Evolutionary conservation across 2,888 invertebrate genomes (phyloP).

Genomic region (Diplolepis rosae): DNA sequence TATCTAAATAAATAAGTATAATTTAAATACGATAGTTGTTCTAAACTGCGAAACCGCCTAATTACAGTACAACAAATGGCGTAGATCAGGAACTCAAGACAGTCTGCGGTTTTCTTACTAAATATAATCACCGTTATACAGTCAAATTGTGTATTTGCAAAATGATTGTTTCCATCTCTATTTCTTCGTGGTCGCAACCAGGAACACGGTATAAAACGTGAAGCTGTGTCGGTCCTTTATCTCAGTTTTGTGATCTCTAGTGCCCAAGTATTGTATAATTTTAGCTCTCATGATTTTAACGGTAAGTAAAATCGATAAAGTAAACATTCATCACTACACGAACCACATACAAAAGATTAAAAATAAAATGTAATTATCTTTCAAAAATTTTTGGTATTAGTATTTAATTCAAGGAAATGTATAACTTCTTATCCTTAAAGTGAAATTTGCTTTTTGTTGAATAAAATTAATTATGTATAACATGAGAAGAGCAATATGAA

Average conservation of each 20-base stretch:
- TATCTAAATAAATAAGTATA: too few relatives aligned
- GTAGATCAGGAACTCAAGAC: constrained; percentile 48
- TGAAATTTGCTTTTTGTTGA: too few relatives aligned
- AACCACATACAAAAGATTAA: not conserved
- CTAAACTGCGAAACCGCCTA: not conserved
- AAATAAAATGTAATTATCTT: not conserved
- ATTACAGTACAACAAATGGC: not conserved
- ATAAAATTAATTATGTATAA: too few relatives aligned
- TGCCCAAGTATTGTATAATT: constrained; percentile 22
- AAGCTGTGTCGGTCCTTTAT: constrained; percentile 53
- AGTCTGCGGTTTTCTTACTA: constrained; percentile 72
- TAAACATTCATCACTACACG: not conserved
- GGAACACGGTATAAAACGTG: constrained; percentile 58
- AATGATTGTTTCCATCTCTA: constrained; percentile 66
- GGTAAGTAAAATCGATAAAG: constrained; percentile 55
- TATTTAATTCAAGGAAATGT: too few relatives aligned
- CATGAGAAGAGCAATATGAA: not conserved
- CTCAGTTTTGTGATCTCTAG: constrained; percentile 56
- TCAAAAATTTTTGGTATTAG: too few relatives aligned
- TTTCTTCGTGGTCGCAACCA: constrained; percentile 53
- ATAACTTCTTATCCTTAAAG: too few relatives aligned
- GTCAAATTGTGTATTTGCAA: constrained; percentile 64
- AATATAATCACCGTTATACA: constrained; percentile 67
- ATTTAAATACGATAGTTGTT: not conserved
- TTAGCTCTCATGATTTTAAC: constrained; percentile 61